Evolutionary conservation across 2,797 vertebrate species (phyloP).

Genomic region (Neostethus bicornis): DNA sequence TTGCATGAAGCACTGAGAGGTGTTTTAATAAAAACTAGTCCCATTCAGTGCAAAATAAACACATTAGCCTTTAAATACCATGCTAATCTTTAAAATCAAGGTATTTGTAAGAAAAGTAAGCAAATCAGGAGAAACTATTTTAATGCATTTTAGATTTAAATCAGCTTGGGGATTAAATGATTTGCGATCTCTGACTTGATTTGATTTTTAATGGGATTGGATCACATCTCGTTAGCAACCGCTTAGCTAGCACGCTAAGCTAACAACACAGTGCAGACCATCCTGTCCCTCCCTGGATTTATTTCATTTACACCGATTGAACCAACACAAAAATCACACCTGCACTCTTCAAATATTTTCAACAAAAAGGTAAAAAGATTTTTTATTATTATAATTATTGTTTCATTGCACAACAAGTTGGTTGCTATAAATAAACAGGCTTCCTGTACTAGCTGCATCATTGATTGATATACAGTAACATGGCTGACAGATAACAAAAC

Average conservation of each 20-base stretch:
- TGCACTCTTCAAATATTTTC: neutral
- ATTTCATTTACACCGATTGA: neutral
- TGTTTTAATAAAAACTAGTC: constrained; percentile 16
- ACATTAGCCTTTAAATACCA: constrained; percentile 33
- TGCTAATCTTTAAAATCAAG: constrained; percentile 30
- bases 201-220: constrained; percentile 36
- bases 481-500: constrained; percentile 65
- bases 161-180: too few relatives aligned
- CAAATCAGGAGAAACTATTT: neutral
- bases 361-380: neutral
- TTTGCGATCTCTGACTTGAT: constrained; percentile 34
- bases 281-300: neutral
- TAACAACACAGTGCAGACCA: constrained; percentile 30
- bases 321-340: neutral
- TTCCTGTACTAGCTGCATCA: constrained; percentile 71
- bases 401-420: constrained; percentile 58
- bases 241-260: constrained; percentile 49
- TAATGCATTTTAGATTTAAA: neutral
- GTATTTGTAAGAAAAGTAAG: neutral
- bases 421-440: constrained; percentile 80
- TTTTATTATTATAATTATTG: too few relatives aligned
- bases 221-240: constrained; percentile 50
- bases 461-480: constrained; percentile 78
- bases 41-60: constrained; percentile 21
- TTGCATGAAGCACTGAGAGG: constrained; percentile 13